Evolutionary conservation across 2,113 vertebrate genomes (phyloP).

Genomic region (Cyphomyrus plagiostoma): DNA sequence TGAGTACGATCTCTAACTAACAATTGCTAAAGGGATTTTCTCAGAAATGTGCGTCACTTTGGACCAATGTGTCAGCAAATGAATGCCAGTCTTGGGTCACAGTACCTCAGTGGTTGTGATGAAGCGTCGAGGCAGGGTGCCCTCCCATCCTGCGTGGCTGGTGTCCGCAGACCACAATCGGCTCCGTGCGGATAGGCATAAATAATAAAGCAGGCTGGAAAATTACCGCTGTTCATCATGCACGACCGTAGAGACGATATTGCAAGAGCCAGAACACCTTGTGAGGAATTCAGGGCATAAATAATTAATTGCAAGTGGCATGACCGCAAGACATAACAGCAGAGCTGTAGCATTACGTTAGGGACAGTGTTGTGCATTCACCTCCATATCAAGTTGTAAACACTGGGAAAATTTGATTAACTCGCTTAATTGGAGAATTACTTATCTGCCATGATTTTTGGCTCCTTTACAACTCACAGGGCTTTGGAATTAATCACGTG

Average conservation of each 20-base stretch:
- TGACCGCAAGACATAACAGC: neutral
- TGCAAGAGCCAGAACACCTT: neutral
- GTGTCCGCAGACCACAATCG: neutral
- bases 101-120: neutral
- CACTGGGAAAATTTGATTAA: conserved; percentile 7
- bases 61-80: neutral
- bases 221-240: neutral
- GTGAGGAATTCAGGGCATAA: neutral
- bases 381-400: neutral
- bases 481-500: neutral
- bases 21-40: neutral
- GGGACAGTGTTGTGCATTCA: neutral
- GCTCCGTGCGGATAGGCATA: neutral
- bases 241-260: neutral
- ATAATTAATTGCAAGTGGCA: neutral
- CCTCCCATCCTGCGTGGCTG: neutral
- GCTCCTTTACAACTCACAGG: neutral
- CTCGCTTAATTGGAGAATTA: neutral
- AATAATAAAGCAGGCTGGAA: neutral
- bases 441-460: conserved; percentile 3
- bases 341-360: neutral
- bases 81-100: neutral
- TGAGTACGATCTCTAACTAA: neutral
- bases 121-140: neutral
- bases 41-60: neutral